Evolutionary conservation across 2,888 invertebrate genomes (phyloP), one percentile per base, ranked within the genome.

Genomic region (Synergus gifuensis): DNA sequence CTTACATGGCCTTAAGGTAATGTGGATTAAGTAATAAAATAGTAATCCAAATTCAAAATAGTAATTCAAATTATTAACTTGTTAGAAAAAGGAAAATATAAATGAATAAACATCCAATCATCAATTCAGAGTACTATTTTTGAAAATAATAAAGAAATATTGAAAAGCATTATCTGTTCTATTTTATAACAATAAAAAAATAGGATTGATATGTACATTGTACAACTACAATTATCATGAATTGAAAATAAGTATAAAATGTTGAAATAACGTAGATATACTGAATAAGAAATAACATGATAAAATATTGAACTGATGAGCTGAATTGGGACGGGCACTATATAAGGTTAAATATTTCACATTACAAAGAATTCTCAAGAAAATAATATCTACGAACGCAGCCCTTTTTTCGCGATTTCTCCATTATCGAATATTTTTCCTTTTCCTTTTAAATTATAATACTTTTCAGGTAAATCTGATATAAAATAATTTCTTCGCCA

Each of bases 271-370:
- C 28, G 28, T 28, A 2, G 28, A 28, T 28, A 28, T 28, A 0
- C 28, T 28, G 28, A 28, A 28, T 28, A 28, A 1, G 64, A 18
- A 67, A 40, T 14, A 42, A 44, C 28, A 28, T 28, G 28, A 28
- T 8, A n/a, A 4, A 67, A 76, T 79, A 77, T 77, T 76, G 12
- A 36, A 16, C 14, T 36, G 49, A 49, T 18, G 83, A 87, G 88
- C 87, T 88, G 91, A 91, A 91, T 89, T 91, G 90, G 91, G 90
- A 88, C 86, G 85, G 88, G 86, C 88, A 85, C 89, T 90, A 88
- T 88, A 90, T 90, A 89, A 90, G 89, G 88, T 87, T 83, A 78
- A 84, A 82, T 76, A 44, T 28, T 28, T 28, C 16, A 64, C 5
- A 54, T 73, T 36, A 8, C 36, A 49, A 42, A 9, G 11, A 14